Evolutionary conservation across 1,140 invertebrate genomes (phyloP).

Genomic region (Drosophila kurseongensis): DNA sequence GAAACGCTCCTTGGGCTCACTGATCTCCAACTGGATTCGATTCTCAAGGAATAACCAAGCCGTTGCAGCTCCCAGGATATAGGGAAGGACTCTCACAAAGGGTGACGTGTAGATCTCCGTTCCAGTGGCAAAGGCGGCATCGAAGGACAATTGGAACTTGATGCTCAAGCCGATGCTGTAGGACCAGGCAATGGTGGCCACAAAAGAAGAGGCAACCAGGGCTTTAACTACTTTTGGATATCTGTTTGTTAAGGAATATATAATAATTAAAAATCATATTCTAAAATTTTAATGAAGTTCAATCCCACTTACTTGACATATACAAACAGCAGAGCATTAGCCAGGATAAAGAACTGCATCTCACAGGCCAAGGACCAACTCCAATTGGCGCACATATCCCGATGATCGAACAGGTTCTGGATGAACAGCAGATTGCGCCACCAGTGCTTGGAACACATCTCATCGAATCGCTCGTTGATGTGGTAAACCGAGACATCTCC

Average conservation of each 20-base stretch:
- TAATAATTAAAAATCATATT: background rate
- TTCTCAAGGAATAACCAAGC: slow-evolving; percentile 68
- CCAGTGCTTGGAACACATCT: slow-evolving; percentile 86
- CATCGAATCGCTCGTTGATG: slow-evolving; percentile 85
- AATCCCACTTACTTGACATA: slow-evolving; percentile 85
- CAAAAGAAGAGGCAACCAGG: slow-evolving; percentile 45
- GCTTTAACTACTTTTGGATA: slow-evolving; percentile 65
- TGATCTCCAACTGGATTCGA: slow-evolving; percentile 28
- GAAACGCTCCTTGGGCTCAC: slow-evolving; percentile 58
- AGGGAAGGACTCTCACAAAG: slow-evolving; percentile 78
- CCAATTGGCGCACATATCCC: slow-evolving; percentile 90
- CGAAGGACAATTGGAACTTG: slow-evolving; percentile 79
- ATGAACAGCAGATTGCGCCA: slow-evolving; percentile 89
- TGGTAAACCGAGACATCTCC: slow-evolving; percentile 85
- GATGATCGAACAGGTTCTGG: slow-evolving; percentile 86
- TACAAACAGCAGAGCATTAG: slow-evolving; percentile 85
- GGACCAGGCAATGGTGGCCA: slow-evolving; percentile 65
- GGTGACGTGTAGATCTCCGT: slow-evolving; percentile 83
- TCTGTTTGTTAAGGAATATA: slow-evolving; percentile 25
- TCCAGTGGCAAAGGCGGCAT: slow-evolving; percentile 76
- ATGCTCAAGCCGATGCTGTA: slow-evolving; percentile 63
- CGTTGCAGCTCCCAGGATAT: slow-evolving; percentile 70
- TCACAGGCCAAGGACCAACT: slow-evolving; percentile 93
- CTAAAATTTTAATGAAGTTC: background rate
- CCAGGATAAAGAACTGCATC: slow-evolving; percentile 91